These are phyloP conservation scores for Chrysotoxum bicinctum DNA, from an alignment of 2,888 invertebrate species.

Conservation along the genomic window DNA sequence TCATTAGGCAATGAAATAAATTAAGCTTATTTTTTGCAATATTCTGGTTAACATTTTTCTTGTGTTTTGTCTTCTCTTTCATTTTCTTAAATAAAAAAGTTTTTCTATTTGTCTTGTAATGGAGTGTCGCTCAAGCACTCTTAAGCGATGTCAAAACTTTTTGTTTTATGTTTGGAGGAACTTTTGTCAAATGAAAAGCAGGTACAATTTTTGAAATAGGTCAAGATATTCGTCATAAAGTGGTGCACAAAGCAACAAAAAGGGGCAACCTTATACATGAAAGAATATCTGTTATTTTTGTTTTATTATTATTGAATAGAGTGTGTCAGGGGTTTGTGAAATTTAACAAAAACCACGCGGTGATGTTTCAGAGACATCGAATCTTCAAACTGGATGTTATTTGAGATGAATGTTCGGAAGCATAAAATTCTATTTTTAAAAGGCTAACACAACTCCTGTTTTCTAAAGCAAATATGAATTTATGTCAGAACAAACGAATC, in stretches of 20 bases:
- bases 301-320: neutral
- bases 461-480: too few relatives aligned
- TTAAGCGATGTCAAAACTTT: slow-evolving; percentile 2
- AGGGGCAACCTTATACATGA: too few relatives aligned
- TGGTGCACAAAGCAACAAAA: neutral
- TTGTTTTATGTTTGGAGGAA: neutral
- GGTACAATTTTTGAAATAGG: neutral
- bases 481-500: too few relatives aligned
- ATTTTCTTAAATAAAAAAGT: slow-evolving; percentile 45
- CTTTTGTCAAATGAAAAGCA: neutral
- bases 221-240: neutral
- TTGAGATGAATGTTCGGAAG: too few relatives aligned
- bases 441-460: too few relatives aligned
- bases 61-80: slow-evolving; percentile 1
- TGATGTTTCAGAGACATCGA: too few relatives aligned
- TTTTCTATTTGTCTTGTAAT: slow-evolving; percentile 12
- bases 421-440: too few relatives aligned
- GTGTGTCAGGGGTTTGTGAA: too few relatives aligned
- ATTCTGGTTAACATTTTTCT: neutral
- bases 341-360: too few relatives aligned
- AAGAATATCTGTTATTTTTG: too few relatives aligned
- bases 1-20: slow-evolving; percentile 67
- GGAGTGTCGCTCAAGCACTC: slow-evolving; percentile 3
- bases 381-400: too few relatives aligned
- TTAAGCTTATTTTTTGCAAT: slow-evolving; percentile 49